Evolutionary conservation across 2,113 vertebrate genomes (phyloP), one percentile per base, ranked within the genome.

Genomic region (Anoplopoma fimbria): DNA sequence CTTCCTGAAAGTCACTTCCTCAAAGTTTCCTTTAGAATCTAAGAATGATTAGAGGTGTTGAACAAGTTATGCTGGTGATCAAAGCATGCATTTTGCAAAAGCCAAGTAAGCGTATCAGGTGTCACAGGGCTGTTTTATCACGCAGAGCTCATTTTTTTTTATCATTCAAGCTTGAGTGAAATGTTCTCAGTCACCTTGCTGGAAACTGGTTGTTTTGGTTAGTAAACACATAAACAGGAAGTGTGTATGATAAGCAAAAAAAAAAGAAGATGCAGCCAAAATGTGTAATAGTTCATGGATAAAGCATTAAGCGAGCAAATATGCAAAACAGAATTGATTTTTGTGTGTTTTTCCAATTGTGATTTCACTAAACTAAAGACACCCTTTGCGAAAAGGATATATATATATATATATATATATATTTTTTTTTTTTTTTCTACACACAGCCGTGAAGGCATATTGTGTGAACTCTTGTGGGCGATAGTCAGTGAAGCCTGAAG

Each of bases 1-100:
- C 51, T 65, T 65, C 74, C 60, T 61, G 17, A 60, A 36, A 78
- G 42, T 67, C 23, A 65, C 78, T 80, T 80, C 69, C 69, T 81
- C 49, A 31, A 5, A 63, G 51, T 19, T 55, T 70, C 40, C 25
- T 21, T 64, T 25, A 21, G 49, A 45, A 12, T 19, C 27, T 67
- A n/a, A 25, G 19, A 7, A 23, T 3, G 19, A 23, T 23, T 13
- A 4, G 25, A 9, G 5, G 9, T 73, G 36, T 14, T 29, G 14
- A 25, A 17, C 7, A n/a, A n/a, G n/a, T n/a, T n/a, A 4, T 33
- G 27, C 12, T 33, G 25, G 13, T 45, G 19, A 49, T 49, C 23
- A 21, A 49, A 69, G 27, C 38, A 13, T 57, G 27, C 9, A 25
- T 61, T 69, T 49, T 49, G 23, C 33, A 62, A 12, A 42, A 63